Conservation (phyloP, 2,888 invertebrate genomes). For the Pachycephus smyrnensis region DNA sequence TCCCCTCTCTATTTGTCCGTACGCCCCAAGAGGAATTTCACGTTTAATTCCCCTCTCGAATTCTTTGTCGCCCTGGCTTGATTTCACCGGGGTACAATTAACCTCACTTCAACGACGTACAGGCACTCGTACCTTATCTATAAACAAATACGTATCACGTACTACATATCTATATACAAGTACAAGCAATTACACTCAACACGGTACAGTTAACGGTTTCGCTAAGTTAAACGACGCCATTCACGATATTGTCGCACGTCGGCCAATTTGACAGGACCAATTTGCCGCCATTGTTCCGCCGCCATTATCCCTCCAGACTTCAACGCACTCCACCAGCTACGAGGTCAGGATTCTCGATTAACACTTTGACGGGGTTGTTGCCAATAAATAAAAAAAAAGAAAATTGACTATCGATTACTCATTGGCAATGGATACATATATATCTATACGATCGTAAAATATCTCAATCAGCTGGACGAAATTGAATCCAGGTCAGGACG, state of each 20-base stretch:
- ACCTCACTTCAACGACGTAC: background rate
- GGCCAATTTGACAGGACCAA: slow-evolving; percentile 17
- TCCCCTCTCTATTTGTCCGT: background rate
- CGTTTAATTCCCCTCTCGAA: background rate
- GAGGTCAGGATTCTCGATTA: background rate
- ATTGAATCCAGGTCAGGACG: background rate
- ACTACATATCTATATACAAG: background rate
- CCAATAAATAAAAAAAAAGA: background rate
- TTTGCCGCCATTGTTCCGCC: slow-evolving; percentile 13
- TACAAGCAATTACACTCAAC: background rate
- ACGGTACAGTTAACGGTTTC: background rate
- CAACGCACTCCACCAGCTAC: background rate
- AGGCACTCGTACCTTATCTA: background rate
- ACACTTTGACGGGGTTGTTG: background rate
- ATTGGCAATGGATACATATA: background rate
- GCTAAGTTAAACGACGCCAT: background rate
- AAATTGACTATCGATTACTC: background rate
- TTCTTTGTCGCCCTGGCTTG: no score
- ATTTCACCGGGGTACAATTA: background rate
- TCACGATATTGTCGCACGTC: slow-evolving; percentile 2
- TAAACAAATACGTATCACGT: background rate
- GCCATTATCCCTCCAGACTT: background rate
- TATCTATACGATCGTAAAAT: background rate
- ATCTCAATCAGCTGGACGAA: background rate
- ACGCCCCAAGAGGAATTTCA: background rate